phyloP scores from a whole-genome alignment of 2,113 vertebrate species.

The Microcebus lehilahytsara region DNA sequence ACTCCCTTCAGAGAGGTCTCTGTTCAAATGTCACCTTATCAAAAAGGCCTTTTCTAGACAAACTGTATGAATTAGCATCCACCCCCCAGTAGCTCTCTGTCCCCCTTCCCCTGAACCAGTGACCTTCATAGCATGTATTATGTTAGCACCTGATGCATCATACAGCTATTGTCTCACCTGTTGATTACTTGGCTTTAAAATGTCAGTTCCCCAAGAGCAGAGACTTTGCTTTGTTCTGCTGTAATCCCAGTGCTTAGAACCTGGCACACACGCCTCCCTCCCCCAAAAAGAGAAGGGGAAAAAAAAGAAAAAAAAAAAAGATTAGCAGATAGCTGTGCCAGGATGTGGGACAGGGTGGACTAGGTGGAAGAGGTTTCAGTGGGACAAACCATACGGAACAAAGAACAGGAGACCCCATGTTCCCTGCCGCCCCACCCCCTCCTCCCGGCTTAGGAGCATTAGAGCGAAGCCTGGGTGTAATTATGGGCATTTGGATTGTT shows the following conservation, averaged over 20 bases:
- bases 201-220: background rate
- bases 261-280: background rate
- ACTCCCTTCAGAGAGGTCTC: background rate
- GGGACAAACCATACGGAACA: background rate
- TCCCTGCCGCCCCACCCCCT: background rate
- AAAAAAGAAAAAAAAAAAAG: background rate
- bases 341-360: background rate
- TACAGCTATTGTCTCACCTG: background rate
- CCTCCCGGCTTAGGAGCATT: background rate
- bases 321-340: background rate
- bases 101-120: background rate
- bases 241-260: background rate
- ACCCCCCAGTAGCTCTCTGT: no score
- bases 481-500: constrained; percentile 40
- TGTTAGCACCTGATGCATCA: background rate
- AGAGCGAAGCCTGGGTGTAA: constrained; percentile 16
- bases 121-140: background rate
- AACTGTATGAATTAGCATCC: background rate
- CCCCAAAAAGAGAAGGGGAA: background rate
- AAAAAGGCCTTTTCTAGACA: background rate
- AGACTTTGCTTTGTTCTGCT: background rate
- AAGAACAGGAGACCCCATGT: background rate
- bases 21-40: background rate
- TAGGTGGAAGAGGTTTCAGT: background rate
- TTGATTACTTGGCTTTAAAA: background rate